A percentile compares a stretch with the other conserved stretches of the same genome.
phyloP scores from a whole-genome alignment of 2,113 vertebrate genomes.

The Epinephelus lanceolatus region DNA sequence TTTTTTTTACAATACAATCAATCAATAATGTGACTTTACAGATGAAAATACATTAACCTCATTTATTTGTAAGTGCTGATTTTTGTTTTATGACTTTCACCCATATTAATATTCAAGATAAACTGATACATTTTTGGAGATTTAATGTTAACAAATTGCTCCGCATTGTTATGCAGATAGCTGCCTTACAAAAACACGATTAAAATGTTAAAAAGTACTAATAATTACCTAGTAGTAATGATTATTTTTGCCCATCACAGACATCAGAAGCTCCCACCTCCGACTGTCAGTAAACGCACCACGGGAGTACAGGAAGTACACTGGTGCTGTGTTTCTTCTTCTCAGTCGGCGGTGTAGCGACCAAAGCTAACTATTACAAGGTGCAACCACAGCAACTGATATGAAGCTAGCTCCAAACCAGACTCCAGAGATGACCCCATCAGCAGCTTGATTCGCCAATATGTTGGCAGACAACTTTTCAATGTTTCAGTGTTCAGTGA shows the following conservation, averaged over 20 bases:
- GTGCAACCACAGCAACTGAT: neutral
- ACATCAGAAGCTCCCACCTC: neutral
- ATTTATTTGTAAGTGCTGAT: neutral
- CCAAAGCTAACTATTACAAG: slow-evolving; percentile 51
- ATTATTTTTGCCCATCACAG: no score
- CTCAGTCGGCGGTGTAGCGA: slow-evolving; percentile 29
- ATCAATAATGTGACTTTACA: neutral
- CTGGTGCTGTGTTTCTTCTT: slow-evolving; percentile 2
- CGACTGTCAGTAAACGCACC: slow-evolving; percentile 49
- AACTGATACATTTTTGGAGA: neutral
- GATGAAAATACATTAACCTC: neutral
- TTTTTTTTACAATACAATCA: neutral
- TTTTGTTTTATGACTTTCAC: neutral
- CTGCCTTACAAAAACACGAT: no score
- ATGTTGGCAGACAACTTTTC: slow-evolving; percentile 18
- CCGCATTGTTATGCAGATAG: neutral
- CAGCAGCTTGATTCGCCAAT: neutral
- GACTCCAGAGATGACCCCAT: neutral
- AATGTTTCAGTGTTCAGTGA: neutral
- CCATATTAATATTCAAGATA: neutral
- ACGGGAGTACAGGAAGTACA: slow-evolving; percentile 60
- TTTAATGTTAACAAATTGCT: neutral
- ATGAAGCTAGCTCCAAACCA: neutral
- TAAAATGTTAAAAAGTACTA: no score
- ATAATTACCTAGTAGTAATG: no score